phyloP scores from a whole-genome alignment of 2,113 vertebrate species.

The Danio rerio region DNA sequence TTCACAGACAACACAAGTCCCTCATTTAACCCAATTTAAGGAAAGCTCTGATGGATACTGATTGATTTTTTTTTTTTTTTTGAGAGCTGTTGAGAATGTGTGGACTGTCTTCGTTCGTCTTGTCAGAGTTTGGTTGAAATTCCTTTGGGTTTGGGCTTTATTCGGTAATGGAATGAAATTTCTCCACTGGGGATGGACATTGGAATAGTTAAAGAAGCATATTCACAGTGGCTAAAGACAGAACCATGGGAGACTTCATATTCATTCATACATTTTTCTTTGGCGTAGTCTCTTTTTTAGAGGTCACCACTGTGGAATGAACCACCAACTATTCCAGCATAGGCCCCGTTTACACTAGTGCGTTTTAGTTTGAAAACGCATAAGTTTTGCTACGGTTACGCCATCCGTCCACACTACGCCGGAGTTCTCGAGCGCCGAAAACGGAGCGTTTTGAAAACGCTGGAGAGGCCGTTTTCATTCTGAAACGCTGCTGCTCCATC shows the following conservation, averaged over 20 bases:
- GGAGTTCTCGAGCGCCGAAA: too few relatives aligned
- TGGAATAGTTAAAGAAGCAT: slow-evolving; percentile 63
- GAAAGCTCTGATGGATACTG: neutral
- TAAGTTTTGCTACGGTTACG: too few relatives aligned
- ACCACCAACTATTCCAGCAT: too few relatives aligned
- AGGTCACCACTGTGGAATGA: too few relatives aligned
- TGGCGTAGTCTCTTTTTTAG: too few relatives aligned
- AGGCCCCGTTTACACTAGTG: too few relatives aligned
- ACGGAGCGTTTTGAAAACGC: too few relatives aligned
- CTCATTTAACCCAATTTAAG: neutral
- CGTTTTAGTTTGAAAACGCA: too few relatives aligned
- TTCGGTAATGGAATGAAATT: slow-evolving; percentile 47
- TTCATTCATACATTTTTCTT: too few relatives aligned
- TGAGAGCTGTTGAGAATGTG: slow-evolving; percentile 69
- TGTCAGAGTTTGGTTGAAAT: neutral
- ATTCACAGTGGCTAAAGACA: neutral
- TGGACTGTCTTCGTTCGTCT: slow-evolving; percentile 42
- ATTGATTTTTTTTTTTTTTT: slow-evolving; percentile 36
- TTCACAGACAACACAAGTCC: neutral
- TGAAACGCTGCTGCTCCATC: too few relatives aligned
- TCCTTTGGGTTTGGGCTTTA: neutral
- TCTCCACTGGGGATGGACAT: slow-evolving; percentile 63
- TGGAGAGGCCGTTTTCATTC: too few relatives aligned
- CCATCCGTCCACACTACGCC: too few relatives aligned
- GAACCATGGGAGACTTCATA: neutral